Conservation (phyloP, 2,888 invertebrate genomes). For the Beris morrisii region DNA sequence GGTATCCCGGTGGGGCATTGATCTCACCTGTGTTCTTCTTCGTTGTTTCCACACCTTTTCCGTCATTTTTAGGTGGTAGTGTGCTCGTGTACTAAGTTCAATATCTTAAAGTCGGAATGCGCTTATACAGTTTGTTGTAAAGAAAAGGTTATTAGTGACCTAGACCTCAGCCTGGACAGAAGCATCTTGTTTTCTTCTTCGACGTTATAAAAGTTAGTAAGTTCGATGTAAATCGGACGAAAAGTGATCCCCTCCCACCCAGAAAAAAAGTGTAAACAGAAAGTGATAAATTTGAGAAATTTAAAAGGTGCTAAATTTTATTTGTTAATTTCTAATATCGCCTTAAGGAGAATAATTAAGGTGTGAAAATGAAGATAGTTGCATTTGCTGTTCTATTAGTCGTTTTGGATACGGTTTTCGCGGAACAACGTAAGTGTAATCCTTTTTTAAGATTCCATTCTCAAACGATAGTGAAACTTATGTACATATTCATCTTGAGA, state of each 20-base stretch:
- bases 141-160: constrained; percentile 52
- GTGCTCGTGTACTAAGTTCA: background rate
- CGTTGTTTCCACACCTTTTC: constrained; percentile 10
- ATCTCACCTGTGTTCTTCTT: constrained; percentile 15
- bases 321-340: constrained; percentile 16
- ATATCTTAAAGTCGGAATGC: constrained; percentile 20
- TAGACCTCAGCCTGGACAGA: constrained; percentile 55
- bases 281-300: constrained; percentile 14
- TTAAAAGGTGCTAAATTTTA: constrained; percentile 12
- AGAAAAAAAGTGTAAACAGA: constrained; percentile 21
- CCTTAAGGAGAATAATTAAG: constrained; percentile 9
- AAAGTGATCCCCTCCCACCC: background rate
- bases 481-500: background rate
- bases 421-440: constrained; percentile 34
- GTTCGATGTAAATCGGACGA: background rate
- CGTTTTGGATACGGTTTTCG: constrained; percentile 9
- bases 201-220: background rate
- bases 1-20: constrained; percentile 16
- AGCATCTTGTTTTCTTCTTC: constrained; percentile 42
- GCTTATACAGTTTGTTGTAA: constrained; percentile 28
- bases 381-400: constrained; percentile 13
- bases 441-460: background rate
- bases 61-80: too few relatives aligned
- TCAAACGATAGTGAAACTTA: background rate
- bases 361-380: constrained; percentile 23